These are phyloP conservation scores for Lamprologus lemairii DNA, from an alignment of 2,113 vertebrate genomes.

Conservation along the genomic window DNA sequence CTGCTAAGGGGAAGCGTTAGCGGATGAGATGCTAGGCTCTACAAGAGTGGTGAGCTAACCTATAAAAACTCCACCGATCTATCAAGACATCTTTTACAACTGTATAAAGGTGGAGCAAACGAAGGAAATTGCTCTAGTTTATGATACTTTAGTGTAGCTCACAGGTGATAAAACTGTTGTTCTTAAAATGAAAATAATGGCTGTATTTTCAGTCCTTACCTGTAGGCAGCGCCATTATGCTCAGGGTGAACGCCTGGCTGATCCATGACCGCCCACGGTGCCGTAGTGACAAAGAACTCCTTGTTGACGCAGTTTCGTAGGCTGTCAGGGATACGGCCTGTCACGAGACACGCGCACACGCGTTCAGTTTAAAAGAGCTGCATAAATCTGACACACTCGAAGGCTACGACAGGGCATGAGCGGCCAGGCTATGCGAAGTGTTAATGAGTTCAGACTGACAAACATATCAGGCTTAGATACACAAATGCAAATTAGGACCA, in stretches of 20 bases:
- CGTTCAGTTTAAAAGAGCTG: neutral
- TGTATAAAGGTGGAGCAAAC: neutral
- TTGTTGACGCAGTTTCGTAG: conserved; percentile 98
- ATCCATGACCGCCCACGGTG: conserved; percentile 91
- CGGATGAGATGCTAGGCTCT: neutral
- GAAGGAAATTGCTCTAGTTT: neutral
- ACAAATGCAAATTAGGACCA: conserved; percentile 29
- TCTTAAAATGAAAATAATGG: neutral
- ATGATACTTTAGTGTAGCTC: neutral
- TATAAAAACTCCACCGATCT: neutral
- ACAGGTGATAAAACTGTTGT: neutral
- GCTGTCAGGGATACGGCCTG: conserved; percentile 97
- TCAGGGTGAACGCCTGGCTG: conserved; percentile 88
- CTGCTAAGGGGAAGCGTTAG: neutral
- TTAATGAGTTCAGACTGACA: conserved; percentile 16
- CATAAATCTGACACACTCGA: neutral
- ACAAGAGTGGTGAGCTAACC: neutral
- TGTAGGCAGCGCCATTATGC: conserved; percentile 96
- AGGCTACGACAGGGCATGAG: neutral
- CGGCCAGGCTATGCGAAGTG: neutral
- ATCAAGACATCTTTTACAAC: neutral
- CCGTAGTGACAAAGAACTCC: conserved; percentile 92
- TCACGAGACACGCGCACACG: neutral
- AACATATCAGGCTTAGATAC: neutral
- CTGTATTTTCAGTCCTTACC: conserved; percentile 64